Evolutionary conservation across 2,888 invertebrate genomes (phyloP), one percentile per base, ranked within the genome.

Genomic region (Asteroscopus sphinx): DNA sequence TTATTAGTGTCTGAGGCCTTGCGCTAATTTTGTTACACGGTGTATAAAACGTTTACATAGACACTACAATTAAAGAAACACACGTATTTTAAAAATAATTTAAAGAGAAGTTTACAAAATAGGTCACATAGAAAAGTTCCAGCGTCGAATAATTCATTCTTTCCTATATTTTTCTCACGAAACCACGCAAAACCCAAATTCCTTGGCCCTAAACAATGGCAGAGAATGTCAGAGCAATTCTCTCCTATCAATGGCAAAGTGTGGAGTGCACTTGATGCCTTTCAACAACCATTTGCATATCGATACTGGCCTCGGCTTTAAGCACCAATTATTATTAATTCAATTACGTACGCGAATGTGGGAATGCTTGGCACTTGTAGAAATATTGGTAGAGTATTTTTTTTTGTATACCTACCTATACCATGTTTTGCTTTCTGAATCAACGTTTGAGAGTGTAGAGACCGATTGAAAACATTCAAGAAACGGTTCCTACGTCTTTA

Each of bases 221-320:
- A 76, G 85, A 76, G 73, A 90, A 90, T 85, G 88, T 84, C 90
- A 83, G 73, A 80, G 81, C 78, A 70, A 74, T 83, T 87, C 82
- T 80, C 51, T 79, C 73, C 63, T 77, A 65, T 77, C 74, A 61
- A 72, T 75, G 56, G 66, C 71, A 74, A 66, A 78, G 64, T 73
- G 65, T 83, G 56, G 73, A 89, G 91, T 79, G 88, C 87, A 80
- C 92, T 93, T 77, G 68, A 84, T 59, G 67, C 60, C 73, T 81
- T 77, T 80, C 77, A 75, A 80, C 79, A 82, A 82, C 83, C 88
- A 89, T 93, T 93, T 93, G 93, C 93, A 93, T 93, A 93, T 91
- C 93, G 90, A 84, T 91, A 83, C 82, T 85, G 79, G 76, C 52
- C 77, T 78, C 59, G 40, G 35, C 21, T 65, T 26, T 57, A 36